A percentile compares a stretch with the other conserved stretches of the same genome.
phyloP scores from a whole-genome alignment of 2,888 invertebrate genomes.

The Cristatella mucedo region DNA sequence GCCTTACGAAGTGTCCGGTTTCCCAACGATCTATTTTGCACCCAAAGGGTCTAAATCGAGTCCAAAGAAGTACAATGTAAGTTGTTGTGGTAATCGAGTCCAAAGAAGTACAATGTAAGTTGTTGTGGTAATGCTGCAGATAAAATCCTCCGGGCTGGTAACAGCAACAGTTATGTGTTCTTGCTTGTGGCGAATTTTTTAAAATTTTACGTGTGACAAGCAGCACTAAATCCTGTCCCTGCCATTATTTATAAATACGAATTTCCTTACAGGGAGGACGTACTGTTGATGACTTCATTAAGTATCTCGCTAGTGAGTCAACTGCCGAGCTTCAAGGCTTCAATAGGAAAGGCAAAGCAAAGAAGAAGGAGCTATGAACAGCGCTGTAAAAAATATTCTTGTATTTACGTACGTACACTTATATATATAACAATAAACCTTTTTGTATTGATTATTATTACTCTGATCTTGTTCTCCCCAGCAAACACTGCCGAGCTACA shows the following conservation, averaged over 20 bases:
- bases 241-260: background rate
- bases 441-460: too few species aligned
- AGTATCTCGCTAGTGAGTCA: conserved; percentile 80
- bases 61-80: conserved; percentile 68
- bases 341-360: conserved; percentile 60
- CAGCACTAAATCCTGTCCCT: too few species aligned
- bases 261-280: conserved; percentile 57
- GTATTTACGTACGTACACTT: too few species aligned
- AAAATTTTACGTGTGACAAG: too few species aligned
- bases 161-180: too few species aligned
- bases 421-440: too few species aligned
- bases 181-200: too few species aligned
- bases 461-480: too few species aligned
- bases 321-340: conserved; percentile 70
- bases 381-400: background rate
- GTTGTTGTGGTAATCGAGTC: too few species aligned
- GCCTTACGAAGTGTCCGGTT: conserved; percentile 78
- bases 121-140: conserved; percentile 6
- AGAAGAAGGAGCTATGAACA: conserved; percentile 15
- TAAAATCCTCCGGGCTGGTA: too few species aligned
- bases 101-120: too few species aligned
- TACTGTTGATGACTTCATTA: conserved; percentile 77
- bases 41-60: conserved; percentile 57
- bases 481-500: too few species aligned
- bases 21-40: conserved; percentile 92